Conservation (phyloP, 2,888 invertebrate species). For the Cistogaster globosa region DNA sequence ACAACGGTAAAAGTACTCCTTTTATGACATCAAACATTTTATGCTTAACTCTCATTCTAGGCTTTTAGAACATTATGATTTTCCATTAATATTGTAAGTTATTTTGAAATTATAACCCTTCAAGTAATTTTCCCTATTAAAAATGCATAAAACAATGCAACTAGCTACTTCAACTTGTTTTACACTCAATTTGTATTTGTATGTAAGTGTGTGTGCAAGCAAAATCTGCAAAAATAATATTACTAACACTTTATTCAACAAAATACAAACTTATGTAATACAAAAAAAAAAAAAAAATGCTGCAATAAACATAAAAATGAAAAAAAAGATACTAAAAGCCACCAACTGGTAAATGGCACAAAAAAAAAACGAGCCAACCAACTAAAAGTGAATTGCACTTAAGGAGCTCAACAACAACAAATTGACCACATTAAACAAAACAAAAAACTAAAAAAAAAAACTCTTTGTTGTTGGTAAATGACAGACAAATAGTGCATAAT, state of each 20-base stretch:
- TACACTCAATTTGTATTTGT: background rate
- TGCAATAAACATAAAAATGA: conserved; percentile 43
- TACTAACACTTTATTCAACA: conserved; percentile 48
- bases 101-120: background rate
- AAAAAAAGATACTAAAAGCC: conserved; percentile 32
- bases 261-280: conserved; percentile 52
- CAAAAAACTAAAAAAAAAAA: conserved; percentile 47
- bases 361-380: conserved; percentile 28
- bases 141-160: conserved; percentile 14
- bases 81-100: conserved; percentile 10
- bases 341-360: conserved; percentile 51
- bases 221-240: conserved; percentile 33
- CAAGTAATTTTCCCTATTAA: background rate
- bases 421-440: conserved; percentile 55
- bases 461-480: conserved; percentile 23
- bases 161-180: conserved; percentile 18
- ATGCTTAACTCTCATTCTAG: conserved; percentile 30
- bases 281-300: conserved; percentile 42
- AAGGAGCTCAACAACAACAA: conserved; percentile 45
- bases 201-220: background rate
- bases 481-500: background rate
- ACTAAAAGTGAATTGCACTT: conserved; percentile 50
- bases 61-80: conserved; percentile 15
- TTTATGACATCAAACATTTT: background rate
- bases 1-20: too few species aligned